A percentile compares a stretch with the other conserved stretches of the same genome.
phyloP scores from a whole-genome alignment of 1,140 invertebrate species.

The Penaeus vannamei region DNA sequence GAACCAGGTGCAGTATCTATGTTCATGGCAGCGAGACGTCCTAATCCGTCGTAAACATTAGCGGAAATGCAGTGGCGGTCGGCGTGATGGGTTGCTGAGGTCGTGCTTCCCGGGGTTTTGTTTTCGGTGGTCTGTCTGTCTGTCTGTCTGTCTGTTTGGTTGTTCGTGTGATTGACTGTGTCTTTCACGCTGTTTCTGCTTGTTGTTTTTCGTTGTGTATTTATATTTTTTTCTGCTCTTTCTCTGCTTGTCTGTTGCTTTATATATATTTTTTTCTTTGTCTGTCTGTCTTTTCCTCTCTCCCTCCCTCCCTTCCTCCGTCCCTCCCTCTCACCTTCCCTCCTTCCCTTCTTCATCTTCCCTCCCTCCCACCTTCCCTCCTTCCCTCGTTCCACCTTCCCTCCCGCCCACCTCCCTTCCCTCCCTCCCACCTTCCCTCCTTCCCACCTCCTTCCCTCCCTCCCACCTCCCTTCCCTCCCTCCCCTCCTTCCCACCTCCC shows the following conservation, averaged over 20 bases:
- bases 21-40: no score
- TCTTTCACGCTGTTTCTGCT: not conserved
- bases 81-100: no score
- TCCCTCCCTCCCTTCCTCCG: no score
- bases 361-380: no score
- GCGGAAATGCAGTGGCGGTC: no score
- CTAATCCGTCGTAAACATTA: no score
- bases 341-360: not conserved
- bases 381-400: not conserved
- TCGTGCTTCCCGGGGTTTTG: not conserved
- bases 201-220: not conserved
- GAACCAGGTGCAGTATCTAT: no score
- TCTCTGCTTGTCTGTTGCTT: no score
- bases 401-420: not conserved
- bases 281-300: no score
- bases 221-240: no score
- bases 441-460: not conserved
- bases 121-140: not conserved
- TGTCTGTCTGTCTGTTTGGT: conserved; percentile 37
- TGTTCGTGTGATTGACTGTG: not conserved
- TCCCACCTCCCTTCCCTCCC: not conserved
- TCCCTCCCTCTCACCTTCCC: no score
- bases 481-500: not conserved
- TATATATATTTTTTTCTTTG: no score
- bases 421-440: not conserved